phyloP scores from a whole-genome alignment of 2,888 invertebrate genomes.

The Molanna angustata region DNA sequence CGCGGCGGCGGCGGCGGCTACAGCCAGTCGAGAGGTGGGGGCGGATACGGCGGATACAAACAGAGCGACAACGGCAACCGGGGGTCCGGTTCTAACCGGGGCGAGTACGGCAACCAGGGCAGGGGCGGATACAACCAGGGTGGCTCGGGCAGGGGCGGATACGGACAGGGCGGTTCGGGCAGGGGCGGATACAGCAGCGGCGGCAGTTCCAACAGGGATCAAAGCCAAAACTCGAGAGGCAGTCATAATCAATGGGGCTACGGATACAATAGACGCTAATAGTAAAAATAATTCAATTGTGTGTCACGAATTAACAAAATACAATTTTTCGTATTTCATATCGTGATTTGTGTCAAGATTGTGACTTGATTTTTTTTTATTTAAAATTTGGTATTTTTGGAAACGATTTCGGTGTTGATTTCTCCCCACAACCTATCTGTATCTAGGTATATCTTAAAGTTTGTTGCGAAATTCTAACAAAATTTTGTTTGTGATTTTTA shows the following conservation, averaged over 20 bases:
- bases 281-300: neutral
- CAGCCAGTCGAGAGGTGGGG: constrained; percentile 17
- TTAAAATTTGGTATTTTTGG: too few relatives aligned
- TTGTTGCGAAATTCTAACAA: too few relatives aligned
- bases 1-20: constrained; percentile 33
- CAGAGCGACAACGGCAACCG: constrained; percentile 3
- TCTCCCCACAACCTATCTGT: too few relatives aligned
- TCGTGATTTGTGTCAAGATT: too few relatives aligned
- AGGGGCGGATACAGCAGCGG: constrained; percentile 16
- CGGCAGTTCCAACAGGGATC: constrained; percentile 21
- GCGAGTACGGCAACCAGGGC: too few relatives aligned
- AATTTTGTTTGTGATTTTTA: too few relatives aligned
- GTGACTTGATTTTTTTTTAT: too few relatives aligned
- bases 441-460: too few relatives aligned
- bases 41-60: constrained; percentile 28
- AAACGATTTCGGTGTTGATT: too few relatives aligned
- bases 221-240: constrained; percentile 24
- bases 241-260: constrained; percentile 27
- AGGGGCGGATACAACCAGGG: constrained; percentile 10
- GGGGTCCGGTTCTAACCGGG: constrained; percentile 10
- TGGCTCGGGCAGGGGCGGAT: constrained; percentile 6
- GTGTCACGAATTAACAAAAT: too few relatives aligned
- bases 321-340: too few relatives aligned
- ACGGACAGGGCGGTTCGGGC: constrained; percentile 11
- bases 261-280: constrained; percentile 5